Evolutionary conservation across 2,797 vertebrate species (phyloP), one percentile per base, ranked within the genome.

Genomic region (Myotis findleyi): DNA sequence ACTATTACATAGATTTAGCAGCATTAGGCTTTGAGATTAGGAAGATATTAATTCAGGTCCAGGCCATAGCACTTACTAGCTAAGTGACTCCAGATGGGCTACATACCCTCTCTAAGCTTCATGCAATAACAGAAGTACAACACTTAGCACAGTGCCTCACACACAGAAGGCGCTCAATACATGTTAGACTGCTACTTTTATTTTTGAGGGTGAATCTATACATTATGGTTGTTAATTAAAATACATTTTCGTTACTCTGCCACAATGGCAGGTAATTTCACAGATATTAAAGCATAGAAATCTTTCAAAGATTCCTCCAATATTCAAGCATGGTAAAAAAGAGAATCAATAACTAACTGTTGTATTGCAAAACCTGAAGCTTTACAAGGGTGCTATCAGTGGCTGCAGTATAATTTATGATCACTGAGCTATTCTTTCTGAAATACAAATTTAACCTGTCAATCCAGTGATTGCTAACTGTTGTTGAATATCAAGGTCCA

Each of bases 361-460:
- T 44, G 55, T 36, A n/a, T 36, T 82, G 85, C 30, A 66, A 57
- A 88, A 88, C 1, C 79, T 44, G 36, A 82, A 75, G 69, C 57
- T 82, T 47, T 88, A 75, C 77, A 36, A 87, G 38, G 14, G 44
- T 47, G 12, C 55, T 88, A 59, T 41, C 76, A 55, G 68, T 53
- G 62, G 21, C 47, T 44, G 5, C 17, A 44, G 9, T 72, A 66
- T 20, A 23, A 81, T 16, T 88, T 21, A 41, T 71, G 16, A 77
- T n/a, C 82, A 30, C 72, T 51, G 17, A 86, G 10, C 64, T 79
- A 49, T 44, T 77, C 69, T 91, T 57, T 55, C 49, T 71, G 69
- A 92, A 96, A 79, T 36, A 33, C 9, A 62, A 25, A 47, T 87
- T 93, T 20, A 80, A 71, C 38, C 41, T 85, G 36, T 79, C 53